Base-by-base conservation (phyloP, 1,140 invertebrate genomes). In the Conopomorpha cramerella region DNA sequence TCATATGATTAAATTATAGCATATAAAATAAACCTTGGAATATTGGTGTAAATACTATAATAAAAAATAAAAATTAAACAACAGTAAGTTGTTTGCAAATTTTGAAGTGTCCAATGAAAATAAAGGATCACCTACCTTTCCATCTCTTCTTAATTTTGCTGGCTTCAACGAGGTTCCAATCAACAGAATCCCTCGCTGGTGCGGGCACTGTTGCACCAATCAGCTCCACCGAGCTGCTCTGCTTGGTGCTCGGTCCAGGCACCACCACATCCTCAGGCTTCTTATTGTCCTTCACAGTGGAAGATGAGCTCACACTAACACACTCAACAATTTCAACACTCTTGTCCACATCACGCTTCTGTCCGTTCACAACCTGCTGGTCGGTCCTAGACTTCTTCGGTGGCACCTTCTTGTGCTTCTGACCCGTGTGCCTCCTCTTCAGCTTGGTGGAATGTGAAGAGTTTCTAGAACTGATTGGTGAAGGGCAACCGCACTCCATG, bases 101-200 rank as follows among this genome's bases (percentile, higher is more conserved):
- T n/a, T n/a, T n/a, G n/a, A n/a, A n/a, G n/a, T n/a, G n/a, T n/a
- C n/a, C n/a, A n/a, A n/a, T n/a, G n/a, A n/a, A n/a, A n/a, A n/a
- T n/a, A 30, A 10, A 12, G 36, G 27, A 11, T 2, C 14, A 58
- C 66, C 45, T 32, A 74, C 70, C 55, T 72, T 72, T 76, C 39
- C 39, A 45, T 56, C 57, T 63, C 62, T 72, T 76, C 49, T 62
- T 68, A 55, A 76, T 76, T 64, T 71, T 76, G 56, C 71, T 76
- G 50, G 67, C 67, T 16, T 76, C 67, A 8, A 76, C 71, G 16
- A 76, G 50, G 30, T 68, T 68, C 71, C 67, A 76, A 27, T 76
- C 71, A 1, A 76, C 54, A 2, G 71, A 76, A 29, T 72, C 64
- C 37, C 67, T 41, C 6, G 66, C 71, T 0, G 71, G 71, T 2